Evolutionary conservation across 2,797 vertebrate genomes (phyloP), one percentile per base, ranked within the genome.

Genomic region (Alcedo quadribrachys): DNA sequence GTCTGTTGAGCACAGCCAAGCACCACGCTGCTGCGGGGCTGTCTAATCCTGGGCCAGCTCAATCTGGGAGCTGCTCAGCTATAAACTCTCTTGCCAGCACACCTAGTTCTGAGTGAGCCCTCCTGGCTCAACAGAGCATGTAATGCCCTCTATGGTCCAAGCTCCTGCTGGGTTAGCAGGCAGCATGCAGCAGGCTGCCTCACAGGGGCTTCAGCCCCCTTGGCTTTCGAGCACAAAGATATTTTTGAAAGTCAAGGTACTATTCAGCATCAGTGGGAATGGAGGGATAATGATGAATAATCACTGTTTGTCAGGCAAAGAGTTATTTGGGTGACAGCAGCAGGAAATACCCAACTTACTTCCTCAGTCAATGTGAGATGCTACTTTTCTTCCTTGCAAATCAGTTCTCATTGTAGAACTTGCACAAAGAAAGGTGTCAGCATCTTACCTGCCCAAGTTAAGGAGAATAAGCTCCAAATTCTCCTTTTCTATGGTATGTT

Each of bases 81-180:
- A 2, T 13, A 7, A 71, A 15, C 33, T 28, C 11, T 61, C 28
- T 40, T 60, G 46, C 35, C 63, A 84, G 55, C 33, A 60, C 62
- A 69, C 11, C 66, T 37, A 32, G 35, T 48, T 12, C 15, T 9
- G 51, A 54, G 24, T 58, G 17, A n/a, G 4, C 15, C 9, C 32
- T 79, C 74, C 60, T 48, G 48, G 55, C 37, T 30, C 33, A 73
- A 30, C 3, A 62, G 33, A 50, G 42, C 28, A 20, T 0, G 13
- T 4, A 70, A 45, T 2, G 4, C 1, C 3, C 2, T 19, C 50
- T 8, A 17, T 2, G 13, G 45, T 6, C 46, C 43, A 7, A 28
- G 35, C 2, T 27, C 50, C 30, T 12, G 6, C 14, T n/a, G 28
- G 28, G 75, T 28, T 54, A 77, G 22, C 0, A 53, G 57, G 18